Percentiles rank a stretch among this genome's conserved stretches.
Conservation (phyloP, 2,113 vertebrate genomes). For the Ardeotis arabs region DNA sequence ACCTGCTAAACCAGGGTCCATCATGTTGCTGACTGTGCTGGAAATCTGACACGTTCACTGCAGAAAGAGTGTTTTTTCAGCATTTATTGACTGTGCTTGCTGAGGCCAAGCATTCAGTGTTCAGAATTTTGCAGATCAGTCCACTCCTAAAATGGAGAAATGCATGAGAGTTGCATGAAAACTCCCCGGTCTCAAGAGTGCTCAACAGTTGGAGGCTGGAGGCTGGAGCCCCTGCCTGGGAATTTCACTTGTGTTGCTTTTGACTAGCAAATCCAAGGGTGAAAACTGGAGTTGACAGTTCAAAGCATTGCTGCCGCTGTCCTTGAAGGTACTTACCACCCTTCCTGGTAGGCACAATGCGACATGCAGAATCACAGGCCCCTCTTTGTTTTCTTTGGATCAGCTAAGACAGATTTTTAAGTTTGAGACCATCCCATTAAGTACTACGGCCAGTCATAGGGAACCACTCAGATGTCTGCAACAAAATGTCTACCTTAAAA, state of each 20-base stretch:
- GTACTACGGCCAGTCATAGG: not conserved
- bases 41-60: not conserved
- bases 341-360: not conserved
- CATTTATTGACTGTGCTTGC: not conserved
- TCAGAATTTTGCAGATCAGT: not conserved
- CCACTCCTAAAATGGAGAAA: not conserved
- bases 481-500: not conserved
- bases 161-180: not conserved
- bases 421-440: not conserved
- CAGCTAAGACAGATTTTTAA: not conserved
- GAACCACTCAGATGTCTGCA: not conserved
- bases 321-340: not conserved
- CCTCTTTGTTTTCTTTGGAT: not conserved
- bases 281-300: too few relatives aligned
- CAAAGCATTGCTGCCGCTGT: not conserved
- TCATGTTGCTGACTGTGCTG: not conserved
- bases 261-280: not conserved
- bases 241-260: not conserved
- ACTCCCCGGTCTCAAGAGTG: not conserved
- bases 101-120: not conserved
- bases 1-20: not conserved
- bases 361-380: not conserved
- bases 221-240: not conserved
- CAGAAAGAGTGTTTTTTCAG: not conserved
- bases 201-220: not conserved